Evolutionary conservation across 2,797 vertebrate genomes (phyloP), one percentile per base, ranked within the genome.

Genomic region (Sebastiscus albofasciatus): DNA sequence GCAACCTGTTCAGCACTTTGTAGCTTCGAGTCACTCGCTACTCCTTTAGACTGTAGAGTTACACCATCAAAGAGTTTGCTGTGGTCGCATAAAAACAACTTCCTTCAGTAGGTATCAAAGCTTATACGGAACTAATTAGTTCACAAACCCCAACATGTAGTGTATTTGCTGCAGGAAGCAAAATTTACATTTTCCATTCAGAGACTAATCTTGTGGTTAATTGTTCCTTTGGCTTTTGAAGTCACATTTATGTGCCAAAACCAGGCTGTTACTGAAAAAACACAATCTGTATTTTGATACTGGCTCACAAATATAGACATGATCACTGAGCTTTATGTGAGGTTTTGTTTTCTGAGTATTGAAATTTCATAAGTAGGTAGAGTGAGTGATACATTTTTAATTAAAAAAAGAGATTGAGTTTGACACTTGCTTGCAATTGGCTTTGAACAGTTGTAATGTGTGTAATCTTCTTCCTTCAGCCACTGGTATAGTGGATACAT

Each of bases 51-150:
- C 73, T 77, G 64, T 36, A 58, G 39, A 77, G 70, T 82, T 82
- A 27, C 26, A 70, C 75, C 78, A 80, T 93, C 85, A 90, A 86
- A 92, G 87, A 69, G 65, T 83, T 81, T 74, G 65, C 64, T 71
- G 55, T 26, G 52, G 76, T 70, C 22, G 56, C 72, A 68, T 29
- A 39, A 82, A 82, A 82, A 85, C 7, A 80, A 61, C 67, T 79
- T 83, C 75, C 80, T 69, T 20, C 54, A 52, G 54, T 83, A 31
- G 72, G 49, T 81, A 84, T 86, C 68, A 82, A 82, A 87, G 81
- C 85, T 69, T 72, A 52, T 52, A 80, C 22, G 18, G 54, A 73
- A 34, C 68, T 80, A 92, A 92, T 92, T 86, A 84, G 67, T 68
- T 84, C 52, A 60, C 54, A 42, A 75, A 81, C 60, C 31, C 16